Evolutionary conservation across 2,113 vertebrate species (phyloP).

Genomic region (Anoura caudifer): DNA sequence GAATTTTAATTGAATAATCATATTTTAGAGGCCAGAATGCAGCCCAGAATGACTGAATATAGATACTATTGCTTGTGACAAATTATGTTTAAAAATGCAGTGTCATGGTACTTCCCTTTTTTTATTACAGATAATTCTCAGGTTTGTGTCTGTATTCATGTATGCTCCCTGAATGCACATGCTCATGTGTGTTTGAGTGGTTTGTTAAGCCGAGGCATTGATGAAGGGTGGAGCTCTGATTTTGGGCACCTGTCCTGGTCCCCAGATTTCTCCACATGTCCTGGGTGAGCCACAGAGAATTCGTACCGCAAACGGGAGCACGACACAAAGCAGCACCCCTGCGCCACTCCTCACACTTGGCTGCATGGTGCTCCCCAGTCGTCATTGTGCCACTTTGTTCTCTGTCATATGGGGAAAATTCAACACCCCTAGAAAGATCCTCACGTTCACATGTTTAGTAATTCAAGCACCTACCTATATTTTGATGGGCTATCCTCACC

Average conservation of each 20-base stretch:
- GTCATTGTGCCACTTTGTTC: background rate
- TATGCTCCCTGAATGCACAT: fast-evolving
- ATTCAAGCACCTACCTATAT: background rate
- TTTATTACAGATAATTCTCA: background rate
- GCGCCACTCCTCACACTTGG: fast-evolving
- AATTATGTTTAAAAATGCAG: background rate
- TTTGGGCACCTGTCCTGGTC: background rate
- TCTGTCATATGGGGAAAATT: background rate
- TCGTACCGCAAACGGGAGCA: fast-evolving
- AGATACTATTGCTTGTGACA: background rate
- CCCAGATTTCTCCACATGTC: background rate
- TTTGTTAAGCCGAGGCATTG: background rate
- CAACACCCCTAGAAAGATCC: background rate
- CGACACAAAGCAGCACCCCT: fast-evolving
- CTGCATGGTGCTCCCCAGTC: fast-evolving
- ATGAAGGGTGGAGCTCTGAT: background rate
- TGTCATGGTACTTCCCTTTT: fast-evolving
- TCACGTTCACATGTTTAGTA: fast-evolving
- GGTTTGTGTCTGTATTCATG: background rate
- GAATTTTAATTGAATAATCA: background rate
- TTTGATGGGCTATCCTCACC: background rate
- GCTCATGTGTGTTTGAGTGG: background rate
- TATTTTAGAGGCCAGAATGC: background rate
- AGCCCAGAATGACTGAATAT: background rate
- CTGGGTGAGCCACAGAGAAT: background rate